These are phyloP conservation scores for Brachylomia viminalis DNA, from an alignment of 2,888 invertebrate species.

Conservation along the genomic window DNA sequence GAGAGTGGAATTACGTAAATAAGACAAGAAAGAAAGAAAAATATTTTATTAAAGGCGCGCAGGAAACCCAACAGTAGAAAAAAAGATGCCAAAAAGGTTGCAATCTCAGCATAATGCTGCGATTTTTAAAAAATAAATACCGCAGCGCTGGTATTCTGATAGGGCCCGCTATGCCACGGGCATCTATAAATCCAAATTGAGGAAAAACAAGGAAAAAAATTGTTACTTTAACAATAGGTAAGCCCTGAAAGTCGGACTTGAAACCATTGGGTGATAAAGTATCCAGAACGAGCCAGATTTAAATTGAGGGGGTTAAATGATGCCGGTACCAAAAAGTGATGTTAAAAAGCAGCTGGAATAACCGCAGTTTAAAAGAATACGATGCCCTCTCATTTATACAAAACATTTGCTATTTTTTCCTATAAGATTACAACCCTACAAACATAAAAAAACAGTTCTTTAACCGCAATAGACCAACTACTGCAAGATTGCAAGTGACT, in stretches of 20 bases:
- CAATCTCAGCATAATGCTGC: no score
- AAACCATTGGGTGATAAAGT: neutral
- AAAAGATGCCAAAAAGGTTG: no score
- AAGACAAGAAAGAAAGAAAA: no score
- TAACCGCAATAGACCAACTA: neutral
- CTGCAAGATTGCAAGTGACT: neutral
- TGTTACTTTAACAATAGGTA: conserved; percentile 3
- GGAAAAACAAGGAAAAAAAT: no score
- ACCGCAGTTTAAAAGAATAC: neutral
- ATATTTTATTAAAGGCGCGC: no score
- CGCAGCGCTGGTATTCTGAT: no score
- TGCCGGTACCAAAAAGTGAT: neutral
- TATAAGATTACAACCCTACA: neutral
- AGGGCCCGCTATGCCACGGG: no score
- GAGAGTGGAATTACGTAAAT: conserved; percentile 19
- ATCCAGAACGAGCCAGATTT: neutral
- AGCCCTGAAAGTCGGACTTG: neutral
- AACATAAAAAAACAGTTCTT: neutral
- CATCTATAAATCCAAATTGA: no score
- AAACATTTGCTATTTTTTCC: neutral
- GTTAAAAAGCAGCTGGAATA: neutral
- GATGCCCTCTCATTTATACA: neutral
- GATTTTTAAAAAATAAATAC: no score
- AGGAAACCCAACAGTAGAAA: no score
- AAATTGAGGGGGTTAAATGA: neutral